These are phyloP conservation scores for Microcaecilia unicolor DNA, from an alignment of 2,797 vertebrate genomes.

Conservation along the genomic window DNA sequence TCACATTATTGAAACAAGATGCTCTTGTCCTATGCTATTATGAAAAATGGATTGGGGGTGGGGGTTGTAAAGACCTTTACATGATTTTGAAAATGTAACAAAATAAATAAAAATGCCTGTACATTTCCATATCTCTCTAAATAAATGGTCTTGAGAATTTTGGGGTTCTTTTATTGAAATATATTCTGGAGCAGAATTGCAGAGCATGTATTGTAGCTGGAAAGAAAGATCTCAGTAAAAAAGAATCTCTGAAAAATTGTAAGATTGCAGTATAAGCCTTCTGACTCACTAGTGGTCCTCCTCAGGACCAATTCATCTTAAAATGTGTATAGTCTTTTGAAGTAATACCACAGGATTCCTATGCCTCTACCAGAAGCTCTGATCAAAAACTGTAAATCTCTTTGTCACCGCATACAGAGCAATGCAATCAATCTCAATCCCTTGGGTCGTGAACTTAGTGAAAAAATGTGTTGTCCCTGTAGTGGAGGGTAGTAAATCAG, in stretches of 20 bases:
- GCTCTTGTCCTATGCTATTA: no score
- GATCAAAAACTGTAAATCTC: slow-evolving; percentile 53
- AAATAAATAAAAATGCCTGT: no score
- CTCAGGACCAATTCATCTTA: slow-evolving; percentile 36
- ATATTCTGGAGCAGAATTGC: slow-evolving; percentile 20
- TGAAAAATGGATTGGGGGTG: no score
- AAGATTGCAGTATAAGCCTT: slow-evolving; percentile 3
- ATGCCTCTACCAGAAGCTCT: slow-evolving; percentile 21
- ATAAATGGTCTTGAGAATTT: background rate
- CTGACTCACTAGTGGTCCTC: slow-evolving; percentile 17
- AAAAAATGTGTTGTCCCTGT: slow-evolving; percentile 11
- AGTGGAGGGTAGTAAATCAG: slow-evolving; percentile 25
- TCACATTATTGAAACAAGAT: no score
- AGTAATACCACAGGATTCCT: slow-evolving; percentile 23
- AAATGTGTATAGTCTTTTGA: slow-evolving; percentile 34
- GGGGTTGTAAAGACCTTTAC: no score
- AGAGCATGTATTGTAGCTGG: slow-evolving; percentile 1
- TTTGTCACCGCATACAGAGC: slow-evolving; percentile 41
- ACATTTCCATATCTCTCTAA: background rate
- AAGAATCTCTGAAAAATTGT: slow-evolving; percentile 24
- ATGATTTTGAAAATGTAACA: no score
- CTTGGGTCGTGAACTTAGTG: slow-evolving; percentile 17
- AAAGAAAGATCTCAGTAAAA: slow-evolving; percentile 4
- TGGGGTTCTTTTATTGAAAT: background rate
- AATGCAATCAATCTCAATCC: slow-evolving; percentile 47